Conservation (phyloP, 1,140 invertebrate species). For the Gonatopus flavifemur region DNA sequence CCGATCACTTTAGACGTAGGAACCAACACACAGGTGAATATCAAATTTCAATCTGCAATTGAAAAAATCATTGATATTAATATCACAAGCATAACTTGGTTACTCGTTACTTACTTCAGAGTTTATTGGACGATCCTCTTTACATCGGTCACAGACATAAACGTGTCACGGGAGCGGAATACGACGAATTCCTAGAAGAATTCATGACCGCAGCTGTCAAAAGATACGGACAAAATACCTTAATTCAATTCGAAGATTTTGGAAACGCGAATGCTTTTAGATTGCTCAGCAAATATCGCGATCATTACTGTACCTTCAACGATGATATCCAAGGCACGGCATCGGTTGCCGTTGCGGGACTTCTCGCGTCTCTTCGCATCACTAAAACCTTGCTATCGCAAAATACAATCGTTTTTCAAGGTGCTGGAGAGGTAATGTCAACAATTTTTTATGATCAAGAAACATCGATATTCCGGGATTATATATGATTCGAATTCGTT, state of each 20-base stretch:
- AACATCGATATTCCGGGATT: too few relatives aligned
- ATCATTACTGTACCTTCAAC: slow-evolving; percentile 91
- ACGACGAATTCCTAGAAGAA: slow-evolving; percentile 95
- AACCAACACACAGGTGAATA: slow-evolving; percentile 84
- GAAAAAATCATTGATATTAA: too few relatives aligned
- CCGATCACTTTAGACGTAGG: slow-evolving; percentile 91
- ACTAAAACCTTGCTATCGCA: slow-evolving; percentile 77
- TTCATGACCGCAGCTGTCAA: slow-evolving; percentile 91
- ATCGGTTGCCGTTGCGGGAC: slow-evolving; percentile 86
- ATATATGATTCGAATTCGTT: too few relatives aligned
- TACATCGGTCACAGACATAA: slow-evolving; percentile 90
- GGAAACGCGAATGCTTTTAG: slow-evolving; percentile 89
- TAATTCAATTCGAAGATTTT: slow-evolving; percentile 96
- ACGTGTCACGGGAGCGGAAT: slow-evolving; percentile 77
- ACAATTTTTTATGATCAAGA: too few relatives aligned
- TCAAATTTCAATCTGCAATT: too few relatives aligned
- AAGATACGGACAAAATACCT: slow-evolving; percentile 78
- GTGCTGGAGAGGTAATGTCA: slow-evolving; percentile 88
- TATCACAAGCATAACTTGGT: too few relatives aligned
- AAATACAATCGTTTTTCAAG: slow-evolving; percentile 87
- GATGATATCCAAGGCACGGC: slow-evolving; percentile 95
- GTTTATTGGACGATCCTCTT: slow-evolving; percentile 81
- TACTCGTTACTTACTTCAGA: slow-evolving; percentile 51
- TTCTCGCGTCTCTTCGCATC: slow-evolving; percentile 79
- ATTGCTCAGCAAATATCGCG: slow-evolving; percentile 80